A percentile compares a stretch with the other conserved stretches of the same genome.
phyloP scores from a whole-genome alignment of 2,797 vertebrate species.

The Gephyroberyx darwinii region DNA sequence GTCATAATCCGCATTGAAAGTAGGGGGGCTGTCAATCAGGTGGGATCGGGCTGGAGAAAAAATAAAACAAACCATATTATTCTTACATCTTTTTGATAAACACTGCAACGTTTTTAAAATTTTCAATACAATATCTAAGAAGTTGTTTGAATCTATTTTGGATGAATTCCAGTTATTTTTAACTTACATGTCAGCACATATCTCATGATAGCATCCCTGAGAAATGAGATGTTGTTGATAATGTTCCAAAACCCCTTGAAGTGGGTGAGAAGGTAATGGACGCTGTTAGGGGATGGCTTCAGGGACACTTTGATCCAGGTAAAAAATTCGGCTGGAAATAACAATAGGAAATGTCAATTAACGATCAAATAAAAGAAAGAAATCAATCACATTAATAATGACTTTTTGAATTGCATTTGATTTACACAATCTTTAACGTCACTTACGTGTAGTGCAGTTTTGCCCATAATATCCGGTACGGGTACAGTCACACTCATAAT shows the following conservation, averaged over 20 bases:
- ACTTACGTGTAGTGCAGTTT: conserved; percentile 93
- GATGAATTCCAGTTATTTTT: not conserved
- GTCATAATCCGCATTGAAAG: conserved; percentile 88
- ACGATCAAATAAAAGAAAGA: not conserved
- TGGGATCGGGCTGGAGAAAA: conserved; percentile 88
- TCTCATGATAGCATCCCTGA: conserved; percentile 90
- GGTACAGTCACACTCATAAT: conserved; percentile 95
- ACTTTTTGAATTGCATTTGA: not conserved
- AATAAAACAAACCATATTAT: not conserved
- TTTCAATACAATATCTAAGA: not conserved
- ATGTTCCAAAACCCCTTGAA: conserved; percentile 94
- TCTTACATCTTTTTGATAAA: conserved; percentile 11
- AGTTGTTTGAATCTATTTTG: conserved; percentile 5
- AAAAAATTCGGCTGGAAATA: conserved; percentile 87
- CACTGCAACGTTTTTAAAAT: not conserved
- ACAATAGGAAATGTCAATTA: not conserved
- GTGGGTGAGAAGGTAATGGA: conserved; percentile 95
- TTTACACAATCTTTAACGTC: not conserved
- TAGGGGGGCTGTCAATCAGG: conserved; percentile 96
- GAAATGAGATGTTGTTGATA: conserved; percentile 90
- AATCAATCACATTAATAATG: not conserved
- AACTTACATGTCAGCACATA: conserved; percentile 95
- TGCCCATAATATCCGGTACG: conserved; percentile 90
- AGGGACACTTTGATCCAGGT: conserved; percentile 87
- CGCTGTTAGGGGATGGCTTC: conserved; percentile 90